phyloP scores from a whole-genome alignment of 2,113 vertebrate species.

The Lepus timidus region DNA sequence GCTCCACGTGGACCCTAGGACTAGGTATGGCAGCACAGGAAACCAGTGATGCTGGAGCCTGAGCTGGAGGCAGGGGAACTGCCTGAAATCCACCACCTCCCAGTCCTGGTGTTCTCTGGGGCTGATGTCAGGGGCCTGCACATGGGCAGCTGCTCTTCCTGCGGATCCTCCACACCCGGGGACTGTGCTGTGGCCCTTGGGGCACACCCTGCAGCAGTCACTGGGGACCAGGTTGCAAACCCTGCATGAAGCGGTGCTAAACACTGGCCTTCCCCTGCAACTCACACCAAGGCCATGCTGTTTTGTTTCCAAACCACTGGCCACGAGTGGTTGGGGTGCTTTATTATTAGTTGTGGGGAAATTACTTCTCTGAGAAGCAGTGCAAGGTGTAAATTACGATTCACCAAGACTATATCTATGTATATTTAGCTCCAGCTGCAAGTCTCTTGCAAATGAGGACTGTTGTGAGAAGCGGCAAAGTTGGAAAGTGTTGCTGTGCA shows the following conservation, averaged over 20 bases:
- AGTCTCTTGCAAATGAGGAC: constrained; percentile 52
- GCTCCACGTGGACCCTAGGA: not conserved
- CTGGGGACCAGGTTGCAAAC: not conserved
- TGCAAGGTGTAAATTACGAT: constrained; percentile 67
- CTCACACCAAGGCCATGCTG: not conserved
- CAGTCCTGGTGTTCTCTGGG: not conserved
- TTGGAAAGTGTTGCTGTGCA: not conserved
- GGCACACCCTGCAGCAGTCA: not conserved
- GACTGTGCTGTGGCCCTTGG: not conserved
- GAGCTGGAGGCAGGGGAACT: not conserved
- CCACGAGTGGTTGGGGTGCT: not conserved
- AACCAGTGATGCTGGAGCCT: accelerated
- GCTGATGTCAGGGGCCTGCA: not conserved
- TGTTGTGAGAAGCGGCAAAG: not conserved
- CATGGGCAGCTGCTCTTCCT: not conserved
- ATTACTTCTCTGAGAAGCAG: constrained; percentile 42
- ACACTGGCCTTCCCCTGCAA: not conserved
- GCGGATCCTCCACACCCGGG: accelerated
- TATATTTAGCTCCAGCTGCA: constrained; percentile 16
- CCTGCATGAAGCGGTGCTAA: no score
- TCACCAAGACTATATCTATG: constrained; percentile 17
- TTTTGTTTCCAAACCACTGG: not conserved
- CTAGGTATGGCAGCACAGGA: not conserved
- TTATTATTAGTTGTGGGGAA: constrained; percentile 57
- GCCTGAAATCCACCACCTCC: not conserved